Percentiles rank a stretch among this genome's conserved stretches.
These are phyloP conservation scores for Callopanchax toddi DNA, from an alignment of 2,113 vertebrate genomes.

Conservation along the genomic window DNA sequence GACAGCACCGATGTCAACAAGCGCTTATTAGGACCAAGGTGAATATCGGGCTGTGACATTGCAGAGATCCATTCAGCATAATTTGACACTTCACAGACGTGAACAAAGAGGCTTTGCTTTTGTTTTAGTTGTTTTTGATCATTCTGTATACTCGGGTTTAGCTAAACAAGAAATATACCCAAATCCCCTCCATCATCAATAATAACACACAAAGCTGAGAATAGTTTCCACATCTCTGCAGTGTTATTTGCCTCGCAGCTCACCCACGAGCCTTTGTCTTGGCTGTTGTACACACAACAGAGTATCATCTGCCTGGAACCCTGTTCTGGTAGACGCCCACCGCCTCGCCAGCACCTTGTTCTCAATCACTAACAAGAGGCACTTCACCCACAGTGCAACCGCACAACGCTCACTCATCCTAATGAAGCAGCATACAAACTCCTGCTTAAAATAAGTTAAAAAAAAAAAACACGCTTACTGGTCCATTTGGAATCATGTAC, in stretches of 20 bases:
- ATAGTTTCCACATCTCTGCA: conserved; percentile 4
- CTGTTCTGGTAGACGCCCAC: conserved; percentile 54
- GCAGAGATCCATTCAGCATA: conserved; percentile 38
- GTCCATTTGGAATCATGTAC: conserved; percentile 24
- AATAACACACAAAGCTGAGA: conserved; percentile 1
- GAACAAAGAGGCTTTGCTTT: conserved; percentile 36
- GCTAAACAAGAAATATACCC: neutral
- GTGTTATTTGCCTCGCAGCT: conserved; percentile 18
- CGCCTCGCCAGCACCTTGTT: conserved; percentile 49
- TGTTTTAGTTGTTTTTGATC: conserved; percentile 21
- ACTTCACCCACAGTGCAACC: conserved; percentile 52
- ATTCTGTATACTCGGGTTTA: neutral
- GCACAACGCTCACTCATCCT: conserved; percentile 55
- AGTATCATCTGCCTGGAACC: conserved; percentile 28
- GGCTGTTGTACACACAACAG: conserved; percentile 6
- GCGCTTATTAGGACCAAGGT: conserved; percentile 71
- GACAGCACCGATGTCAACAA: conserved; percentile 62
- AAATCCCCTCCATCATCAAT: neutral
- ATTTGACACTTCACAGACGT: conserved; percentile 57
- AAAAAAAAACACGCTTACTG: conserved; percentile 13
- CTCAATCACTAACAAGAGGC: conserved; percentile 64
- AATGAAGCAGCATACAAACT: conserved; percentile 52
- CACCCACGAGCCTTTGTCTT: conserved; percentile 23
- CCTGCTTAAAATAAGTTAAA: conserved; percentile 29
- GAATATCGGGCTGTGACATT: conserved; percentile 50